Conservation (phyloP, 2,888 invertebrate species). For the Nephrotoma guestfalica region DNA sequence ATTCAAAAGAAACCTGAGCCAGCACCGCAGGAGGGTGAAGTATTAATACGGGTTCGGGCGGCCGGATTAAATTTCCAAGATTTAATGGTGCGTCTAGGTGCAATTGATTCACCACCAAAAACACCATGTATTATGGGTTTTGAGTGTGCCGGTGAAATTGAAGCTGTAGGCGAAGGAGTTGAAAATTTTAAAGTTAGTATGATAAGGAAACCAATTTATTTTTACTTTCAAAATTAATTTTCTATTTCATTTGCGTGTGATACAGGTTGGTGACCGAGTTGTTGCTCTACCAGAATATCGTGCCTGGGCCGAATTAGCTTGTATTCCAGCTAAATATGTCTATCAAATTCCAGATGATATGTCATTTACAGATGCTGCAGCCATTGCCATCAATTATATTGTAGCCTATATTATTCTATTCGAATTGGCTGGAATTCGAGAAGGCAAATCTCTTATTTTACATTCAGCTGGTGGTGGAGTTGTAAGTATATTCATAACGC, state of each 20-base stretch:
- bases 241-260: not conserved
- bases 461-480: slow-evolving; percentile 82
- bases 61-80: slow-evolving; percentile 84
- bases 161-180: slow-evolving; percentile 63
- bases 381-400: slow-evolving; percentile 73
- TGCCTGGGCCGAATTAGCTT: slow-evolving; percentile 76
- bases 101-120: slow-evolving; percentile 76
- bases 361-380: slow-evolving; percentile 65
- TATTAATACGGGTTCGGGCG: slow-evolving; percentile 69
- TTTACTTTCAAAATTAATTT: not conserved
- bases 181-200: slow-evolving; percentile 55
- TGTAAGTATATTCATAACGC: slow-evolving; percentile 41
- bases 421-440: slow-evolving; percentile 61
- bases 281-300: slow-evolving; percentile 71
- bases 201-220: not conserved
- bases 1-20: slow-evolving; percentile 69
- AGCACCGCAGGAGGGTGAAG: slow-evolving; percentile 53
- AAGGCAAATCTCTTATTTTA: slow-evolving; percentile 66
- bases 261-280: slow-evolving; percentile 63
- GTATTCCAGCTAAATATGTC: slow-evolving; percentile 65
- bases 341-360: slow-evolving; percentile 62
- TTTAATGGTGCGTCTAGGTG: slow-evolving; percentile 75
- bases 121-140: slow-evolving; percentile 79
- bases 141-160: slow-evolving; percentile 74
- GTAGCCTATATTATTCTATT: slow-evolving; percentile 75